Evolutionary conservation across 2,797 vertebrate genomes (phyloP), one percentile per base, ranked within the genome.

Genomic region (Urocyon cinereoargenteus): DNA sequence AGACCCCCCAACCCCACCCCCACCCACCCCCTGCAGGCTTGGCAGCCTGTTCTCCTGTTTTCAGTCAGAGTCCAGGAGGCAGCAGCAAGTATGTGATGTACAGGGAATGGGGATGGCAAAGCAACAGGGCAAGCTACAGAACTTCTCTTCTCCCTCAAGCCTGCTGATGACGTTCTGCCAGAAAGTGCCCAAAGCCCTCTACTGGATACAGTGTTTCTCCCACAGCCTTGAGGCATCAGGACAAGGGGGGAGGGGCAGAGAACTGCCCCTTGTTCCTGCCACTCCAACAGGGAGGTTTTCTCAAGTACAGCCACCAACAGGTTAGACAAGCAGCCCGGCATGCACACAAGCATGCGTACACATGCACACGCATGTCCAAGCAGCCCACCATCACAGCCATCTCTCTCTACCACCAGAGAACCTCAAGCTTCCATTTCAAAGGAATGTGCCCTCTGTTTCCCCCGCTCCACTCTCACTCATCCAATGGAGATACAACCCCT

Each of bases 261-360:
- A 94, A 86, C 68, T 77, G 51, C 70, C 78, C 78, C 87, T 86
- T 66, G 66, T 95, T 97, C 96, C 97, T 85, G 87, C 85, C 96
- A 96, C 75, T 77, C 90, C 94, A 95, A 97, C 81, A 96, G 79
- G 97, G 92, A 97, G 86, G 90, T 96, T 95, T 97, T 94, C 72
- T 96, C 84, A 86, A 92, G 77, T 66, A 68, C 72, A 45, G 90
- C 81, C 31, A 40, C 73, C 92, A 77, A 70, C 81, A 94, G 81
- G 86, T 85, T 61, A 81, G n/a, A 96, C 89, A 92, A 96, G 96
- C 96, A 97, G 93, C 96, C 95, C 94, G 88, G 95, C 98, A 97
- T 97, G 97, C 97, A 98, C 94, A 93, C 12, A 34, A 91, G 94
- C 93, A 94, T 49, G 3, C 70, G 82, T 91, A 81, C 97, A 93